Percentiles rank a stretch among this genome's conserved stretches.
Evolutionary conservation across 1,140 invertebrate genomes (phyloP).

Genomic region (Pentalonia nigronervosa): DNA sequence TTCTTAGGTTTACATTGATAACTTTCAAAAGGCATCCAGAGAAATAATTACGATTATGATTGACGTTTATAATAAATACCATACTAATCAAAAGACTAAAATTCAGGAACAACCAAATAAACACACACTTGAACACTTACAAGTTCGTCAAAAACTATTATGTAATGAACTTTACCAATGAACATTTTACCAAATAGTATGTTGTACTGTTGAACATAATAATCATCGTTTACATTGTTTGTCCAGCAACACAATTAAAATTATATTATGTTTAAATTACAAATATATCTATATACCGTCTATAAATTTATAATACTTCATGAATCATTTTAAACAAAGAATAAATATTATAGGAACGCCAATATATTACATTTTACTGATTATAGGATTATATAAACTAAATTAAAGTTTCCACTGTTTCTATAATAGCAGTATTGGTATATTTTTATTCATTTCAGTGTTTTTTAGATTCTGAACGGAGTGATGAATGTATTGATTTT

Average conservation of each 20-base stretch:
- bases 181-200: neutral
- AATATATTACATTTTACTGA: too few species aligned
- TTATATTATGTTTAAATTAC: neutral
- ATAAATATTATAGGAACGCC: too few species aligned
- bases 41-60: conserved; percentile 34
- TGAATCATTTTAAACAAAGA: too few species aligned
- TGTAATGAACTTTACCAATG: neutral
- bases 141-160: neutral
- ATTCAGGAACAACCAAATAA: conserved; percentile 14
- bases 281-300: neutral
- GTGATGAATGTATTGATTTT: too few species aligned
- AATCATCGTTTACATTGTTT: neutral
- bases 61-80: neutral
- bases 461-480: too few species aligned
- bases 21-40: neutral
- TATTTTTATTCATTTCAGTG: too few species aligned
- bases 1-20: conserved; percentile 25
- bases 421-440: too few species aligned
- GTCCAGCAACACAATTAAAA: neutral
- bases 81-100: neutral
- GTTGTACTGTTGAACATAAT: neutral
- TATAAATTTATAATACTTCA: neutral
- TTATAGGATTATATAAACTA: too few species aligned
- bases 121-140: neutral
- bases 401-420: too few species aligned